Conservation (phyloP, 2,797 vertebrate genomes). For the Pangasius krempfi region DNA sequence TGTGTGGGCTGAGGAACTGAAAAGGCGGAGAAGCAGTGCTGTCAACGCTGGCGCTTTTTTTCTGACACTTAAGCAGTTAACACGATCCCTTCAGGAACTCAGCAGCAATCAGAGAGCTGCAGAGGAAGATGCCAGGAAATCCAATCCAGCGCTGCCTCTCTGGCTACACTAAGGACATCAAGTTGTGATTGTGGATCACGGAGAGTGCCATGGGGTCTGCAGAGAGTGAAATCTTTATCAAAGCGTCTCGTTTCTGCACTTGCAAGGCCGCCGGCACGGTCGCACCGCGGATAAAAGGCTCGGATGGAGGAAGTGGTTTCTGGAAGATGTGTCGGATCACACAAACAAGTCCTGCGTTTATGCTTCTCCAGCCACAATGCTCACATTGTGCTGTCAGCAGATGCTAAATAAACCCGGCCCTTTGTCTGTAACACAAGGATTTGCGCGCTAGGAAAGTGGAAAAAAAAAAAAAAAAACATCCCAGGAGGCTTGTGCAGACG, state of each 20-base stretch:
- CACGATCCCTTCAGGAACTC: slow-evolving; percentile 49
- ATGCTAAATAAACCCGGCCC: slow-evolving; percentile 58
- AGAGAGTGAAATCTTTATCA: slow-evolving; percentile 1
- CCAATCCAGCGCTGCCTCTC: slow-evolving; percentile 34
- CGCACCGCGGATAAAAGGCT: slow-evolving; percentile 51
- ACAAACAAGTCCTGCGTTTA: slow-evolving; percentile 44
- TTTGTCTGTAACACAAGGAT: slow-evolving; percentile 58
- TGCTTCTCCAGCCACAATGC: slow-evolving; percentile 45
- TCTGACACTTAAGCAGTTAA: slow-evolving; percentile 54
- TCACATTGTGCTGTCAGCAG: slow-evolving; percentile 57
- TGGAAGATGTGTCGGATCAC: slow-evolving; percentile 58
- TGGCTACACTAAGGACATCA: neutral
- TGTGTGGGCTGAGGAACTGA: slow-evolving; percentile 45
- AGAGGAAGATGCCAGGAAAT: slow-evolving; percentile 39
- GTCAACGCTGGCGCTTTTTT: slow-evolving; percentile 40
- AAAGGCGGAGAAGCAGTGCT: slow-evolving; percentile 38
- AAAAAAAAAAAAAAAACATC: slow-evolving; percentile 32
- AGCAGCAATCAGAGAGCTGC: slow-evolving; percentile 47
- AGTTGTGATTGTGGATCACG: neutral
- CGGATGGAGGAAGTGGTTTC: slow-evolving; percentile 52
- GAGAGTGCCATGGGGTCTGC: neutral
- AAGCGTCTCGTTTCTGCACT: slow-evolving; percentile 7
- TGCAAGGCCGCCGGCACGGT: slow-evolving; percentile 3
- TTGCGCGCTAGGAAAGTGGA: slow-evolving; percentile 18
- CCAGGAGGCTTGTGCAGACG: slow-evolving; percentile 46